Base-by-base conservation (phyloP, 2,888 invertebrate genomes). In the Crossocerus cetratus region DNA sequence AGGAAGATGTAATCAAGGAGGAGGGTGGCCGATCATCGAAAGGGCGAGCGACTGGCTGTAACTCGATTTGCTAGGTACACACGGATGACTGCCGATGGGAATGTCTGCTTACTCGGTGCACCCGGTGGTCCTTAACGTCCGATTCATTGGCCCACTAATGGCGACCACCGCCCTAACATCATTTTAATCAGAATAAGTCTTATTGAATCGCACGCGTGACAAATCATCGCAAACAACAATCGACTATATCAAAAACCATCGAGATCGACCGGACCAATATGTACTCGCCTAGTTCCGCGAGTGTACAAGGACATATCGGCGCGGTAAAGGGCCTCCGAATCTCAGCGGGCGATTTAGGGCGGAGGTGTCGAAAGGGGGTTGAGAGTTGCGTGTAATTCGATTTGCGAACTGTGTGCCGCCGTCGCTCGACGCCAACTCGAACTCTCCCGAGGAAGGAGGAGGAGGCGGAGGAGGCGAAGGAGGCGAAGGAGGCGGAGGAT, bases 361-460 rank as follows among this genome's bases (percentile, higher is more conserved):
- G 45, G 21, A 16, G 23, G 14, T 22, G 55, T 43, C 22, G 22
- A 45, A 45, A 16, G 56, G n/a, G 58, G 42, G 76, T 32, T 44
- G 65, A 18, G 60, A 65, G 63, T 54, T 57, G 65, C 59, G 69
- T 44, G 65, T 80, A 78, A 81, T 78, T 82, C 80, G 74, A 82
- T 81, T 81, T 82, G 83, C 83, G 78, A 82, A 82, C 77, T 74
- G 76, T 72, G 69, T 62, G 68, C 14, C 65, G 22, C 44, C 32
- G 32, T 5, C 32, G 45, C 60, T 69, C 68, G 59, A 65, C 56
- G 65, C 32, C 8, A 32, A 32, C 21, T 45, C n/a, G n/a, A n/a
- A n/a, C n/a, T n/a, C n/a, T n/a, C n/a, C n/a, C 2, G 54, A 62
- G n/a, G 54, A 11, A 32, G 53, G 20, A 44, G 61, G 22, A n/a